Base-by-base conservation (phyloP, 2,888 invertebrate species). In the Sinohyriopsis cumingii region DNA sequence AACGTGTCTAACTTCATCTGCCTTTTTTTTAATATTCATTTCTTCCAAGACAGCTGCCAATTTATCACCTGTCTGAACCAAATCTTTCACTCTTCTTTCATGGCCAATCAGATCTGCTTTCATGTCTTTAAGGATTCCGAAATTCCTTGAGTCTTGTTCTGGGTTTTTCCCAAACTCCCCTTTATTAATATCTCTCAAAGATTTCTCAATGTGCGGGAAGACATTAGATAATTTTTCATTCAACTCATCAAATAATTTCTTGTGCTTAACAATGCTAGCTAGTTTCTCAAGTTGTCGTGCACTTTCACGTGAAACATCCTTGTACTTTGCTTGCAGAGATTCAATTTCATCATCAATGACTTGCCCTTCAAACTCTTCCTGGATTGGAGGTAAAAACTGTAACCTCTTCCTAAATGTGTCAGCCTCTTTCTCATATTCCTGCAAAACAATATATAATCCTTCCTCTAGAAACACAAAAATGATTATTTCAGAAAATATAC, bases 41-140 rank as follows among this genome's bases (percentile, higher is more conserved):
- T 98, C 97, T 15, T 95, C 94, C 28, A 97, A 91, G 54, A 97
- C 96, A 63, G 94, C 93, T 82, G 95, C 94, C 0, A 98, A 91
- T 33, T 90, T 95, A 1, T 94, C 94, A 18, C 97, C 97, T 0
- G 96, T 94, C 64, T 81, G 79, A 19, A 73, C 69, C 54, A 86
- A 69, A 63, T 87, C 86, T 71, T 86, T 85, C 55, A 88, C 68
- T 55, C 82, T 82, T 55, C 87, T 82, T 54, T 87, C 88, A 65
- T 87, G 85, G 20, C 87, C 84, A 64, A 88, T 80, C 67, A 88
- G 73, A 69, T 87, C 88, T 19, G 84, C 82, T 69, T 86, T 88
- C 61, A 87, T 71, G 45, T 79, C 82, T 75, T 86, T 85, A 25
- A 89, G 71, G 20, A 72, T 76, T 20, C 83, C 79, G 45, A 82